Evolutionary conservation across 2,888 invertebrate genomes (phyloP).

Genomic region (Corythucha ciliata): DNA sequence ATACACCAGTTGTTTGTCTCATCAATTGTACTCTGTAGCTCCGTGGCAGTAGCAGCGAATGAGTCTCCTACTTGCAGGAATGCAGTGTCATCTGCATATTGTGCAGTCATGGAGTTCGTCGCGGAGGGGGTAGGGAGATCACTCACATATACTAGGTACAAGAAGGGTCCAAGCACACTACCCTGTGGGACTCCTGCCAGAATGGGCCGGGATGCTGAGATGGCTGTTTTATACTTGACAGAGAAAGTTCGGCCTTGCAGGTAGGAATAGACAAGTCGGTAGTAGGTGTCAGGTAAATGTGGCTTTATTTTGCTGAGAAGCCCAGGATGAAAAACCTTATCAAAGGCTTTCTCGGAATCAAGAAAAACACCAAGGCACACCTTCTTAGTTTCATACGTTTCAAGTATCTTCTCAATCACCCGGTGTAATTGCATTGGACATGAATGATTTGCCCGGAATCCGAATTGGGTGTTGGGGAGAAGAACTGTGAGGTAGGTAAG

Average conservation of each 20-base stretch:
- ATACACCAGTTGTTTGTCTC: background rate
- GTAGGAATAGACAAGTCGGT: background rate
- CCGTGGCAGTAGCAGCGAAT: background rate
- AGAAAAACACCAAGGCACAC: no score
- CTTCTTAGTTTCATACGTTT: no score
- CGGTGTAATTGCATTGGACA: no score
- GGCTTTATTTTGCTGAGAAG: background rate
- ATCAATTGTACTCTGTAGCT: background rate
- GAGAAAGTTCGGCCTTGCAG: background rate
- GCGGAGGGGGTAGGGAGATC: no score
- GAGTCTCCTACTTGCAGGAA: no score
- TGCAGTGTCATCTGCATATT: no score
- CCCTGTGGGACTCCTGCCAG: constrained; percentile 2
- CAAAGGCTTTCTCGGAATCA: constrained; percentile 3
- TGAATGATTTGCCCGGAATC: no score
- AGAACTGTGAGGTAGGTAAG: no score
- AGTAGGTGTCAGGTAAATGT: background rate
- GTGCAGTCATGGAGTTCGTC: no score
- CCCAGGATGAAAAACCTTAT: background rate
- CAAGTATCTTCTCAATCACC: no score
- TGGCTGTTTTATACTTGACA: background rate
- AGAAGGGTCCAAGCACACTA: background rate
- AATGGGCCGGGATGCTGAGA: background rate
- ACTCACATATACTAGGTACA: background rate
- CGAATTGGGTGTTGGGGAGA: no score